Evolutionary conservation across 2,113 vertebrate species (phyloP), one percentile per base, ranked within the genome.

Genomic region (Cairina moschata): DNA sequence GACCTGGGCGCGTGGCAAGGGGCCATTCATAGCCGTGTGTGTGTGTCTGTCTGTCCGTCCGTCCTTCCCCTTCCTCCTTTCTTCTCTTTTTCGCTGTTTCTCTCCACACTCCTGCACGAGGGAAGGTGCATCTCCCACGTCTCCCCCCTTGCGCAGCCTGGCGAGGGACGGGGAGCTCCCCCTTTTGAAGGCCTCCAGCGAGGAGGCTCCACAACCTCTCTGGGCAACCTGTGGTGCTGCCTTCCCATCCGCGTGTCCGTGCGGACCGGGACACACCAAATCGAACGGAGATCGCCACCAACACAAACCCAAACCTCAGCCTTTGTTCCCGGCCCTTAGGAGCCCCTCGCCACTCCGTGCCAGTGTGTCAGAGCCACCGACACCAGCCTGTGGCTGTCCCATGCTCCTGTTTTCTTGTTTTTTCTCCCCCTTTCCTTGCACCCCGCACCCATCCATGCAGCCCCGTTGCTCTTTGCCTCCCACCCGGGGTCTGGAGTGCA

Each of bases 171-270:
- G 25, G 21, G 17, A 66, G 72, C 65, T 40, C 10, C 23, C 25
- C 15, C 60, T 40, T 40, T 7, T 38, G 23, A 36, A 62, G 15
- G 25, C 38, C 62, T 63, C 62, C 36, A 62, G 32, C 6, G 22
- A 25, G 60, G 62, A 63, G 62, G 28, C 36, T 17, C 62, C 62
- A 12, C 36, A 40, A 26, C 62, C 36, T 63, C 36, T 63, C 62
- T 63, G 36, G 36, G 62, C 62, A 40, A 26, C 26, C 60, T 12
- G 36, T 38, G 25, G 25, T 7, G 28, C 25, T 29, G 17, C 62
- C 55, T 77, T 80, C 75, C 56, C n/a, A 26, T 3, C 14, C 1
- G 0, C 2, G 0, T 38, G 36, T 66, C 67, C 20, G 0, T 32
- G 4, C 17, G 4, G 44, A 9, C 23, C 58, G 36, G 4, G 32